Evolutionary conservation across 1,140 invertebrate species (phyloP), one percentile per base, ranked within the genome.

Genomic region (Drosophila auraria): DNA sequence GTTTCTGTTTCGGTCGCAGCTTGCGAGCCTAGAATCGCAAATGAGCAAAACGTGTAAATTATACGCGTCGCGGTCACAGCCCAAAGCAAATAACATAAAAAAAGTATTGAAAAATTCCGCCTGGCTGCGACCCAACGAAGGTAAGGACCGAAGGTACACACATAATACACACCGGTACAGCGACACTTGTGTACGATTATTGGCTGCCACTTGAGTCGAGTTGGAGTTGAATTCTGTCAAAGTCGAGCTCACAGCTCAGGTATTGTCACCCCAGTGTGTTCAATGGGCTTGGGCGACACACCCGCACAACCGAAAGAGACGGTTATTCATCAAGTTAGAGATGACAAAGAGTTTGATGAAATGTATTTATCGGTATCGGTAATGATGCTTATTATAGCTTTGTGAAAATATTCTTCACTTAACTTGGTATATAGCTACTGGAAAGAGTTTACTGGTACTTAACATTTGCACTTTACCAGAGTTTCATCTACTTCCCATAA

Each of bases 21-120:
- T 70, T 89, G 78, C 84, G 82, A 84, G 86, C 80, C 87, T 83
- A 91, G 87, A 91, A 91, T 91, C 80, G 80, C 73, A 91, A 91
- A 91, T 91, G 87, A 91, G 87, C 87, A 87, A 90, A 90, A 90
- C 86, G 87, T 91, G 87, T 91, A 86, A 91, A 91, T 91, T 91
- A 91, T 91, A 86, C 87, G 76, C 79, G 80, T 87, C 84, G 76
- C 86, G 83, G 83, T 87, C 84, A 87, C 84, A 87, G 84, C 84
- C 86, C 80, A 80, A 87, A 87, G 84, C 78, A 82, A 82, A 83
- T 90, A 89, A 78, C 33, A 50, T 33, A 73, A 49, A 49, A 7
- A 49, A 49, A 61, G 30, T 17, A 56, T 70, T 65, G 66, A 64
- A 79, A 73, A 73, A 74, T 73, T 74, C 70, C 66, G 66, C 6